Evolutionary conservation across 2,113 vertebrate species (phyloP).

Genomic region (Microtus montanus): DNA sequence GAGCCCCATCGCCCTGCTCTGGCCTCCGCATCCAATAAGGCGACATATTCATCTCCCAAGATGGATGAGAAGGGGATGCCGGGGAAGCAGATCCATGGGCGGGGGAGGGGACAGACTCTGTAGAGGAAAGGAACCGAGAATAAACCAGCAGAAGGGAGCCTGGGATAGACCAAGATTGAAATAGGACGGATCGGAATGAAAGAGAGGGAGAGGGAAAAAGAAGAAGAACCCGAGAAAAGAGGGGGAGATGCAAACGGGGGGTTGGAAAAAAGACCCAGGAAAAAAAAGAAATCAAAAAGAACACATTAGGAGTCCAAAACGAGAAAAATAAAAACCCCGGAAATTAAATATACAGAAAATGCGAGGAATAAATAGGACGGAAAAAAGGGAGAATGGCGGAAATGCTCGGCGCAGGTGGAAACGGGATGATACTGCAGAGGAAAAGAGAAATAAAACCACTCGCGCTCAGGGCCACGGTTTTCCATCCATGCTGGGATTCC

Average conservation of each 20-base stretch:
- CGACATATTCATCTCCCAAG: slow-evolving; percentile 93
- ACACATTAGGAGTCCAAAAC: neutral
- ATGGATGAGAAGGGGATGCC: slow-evolving; percentile 36
- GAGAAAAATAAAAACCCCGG: neutral
- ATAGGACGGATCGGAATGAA: neutral
- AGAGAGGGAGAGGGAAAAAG: neutral
- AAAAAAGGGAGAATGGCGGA: neutral
- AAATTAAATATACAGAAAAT: neutral
- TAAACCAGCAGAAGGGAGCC: slow-evolving; percentile 84
- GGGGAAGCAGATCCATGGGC: slow-evolving; percentile 13
- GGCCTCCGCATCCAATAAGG: slow-evolving; percentile 98
- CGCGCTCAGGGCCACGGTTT: neutral
- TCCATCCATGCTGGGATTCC: neutral
- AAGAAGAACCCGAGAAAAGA: no score
- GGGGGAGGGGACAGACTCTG: slow-evolving; percentile 63
- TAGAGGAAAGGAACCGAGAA: slow-evolving; percentile 91
- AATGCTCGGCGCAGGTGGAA: neutral
- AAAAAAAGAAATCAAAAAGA: neutral
- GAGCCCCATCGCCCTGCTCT: slow-evolving; percentile 93
- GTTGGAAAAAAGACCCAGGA: neutral
- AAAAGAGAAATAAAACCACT: neutral
- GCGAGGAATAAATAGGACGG: neutral
- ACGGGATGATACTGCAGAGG: neutral
- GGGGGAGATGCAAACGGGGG: no score
- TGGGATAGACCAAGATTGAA: slow-evolving; percentile 63